A percentile compares a stretch with the other conserved stretches of the same genome.
phyloP scores from a whole-genome alignment of 1,140 invertebrate genomes.

The Oncopodura yosiiana region DNA sequence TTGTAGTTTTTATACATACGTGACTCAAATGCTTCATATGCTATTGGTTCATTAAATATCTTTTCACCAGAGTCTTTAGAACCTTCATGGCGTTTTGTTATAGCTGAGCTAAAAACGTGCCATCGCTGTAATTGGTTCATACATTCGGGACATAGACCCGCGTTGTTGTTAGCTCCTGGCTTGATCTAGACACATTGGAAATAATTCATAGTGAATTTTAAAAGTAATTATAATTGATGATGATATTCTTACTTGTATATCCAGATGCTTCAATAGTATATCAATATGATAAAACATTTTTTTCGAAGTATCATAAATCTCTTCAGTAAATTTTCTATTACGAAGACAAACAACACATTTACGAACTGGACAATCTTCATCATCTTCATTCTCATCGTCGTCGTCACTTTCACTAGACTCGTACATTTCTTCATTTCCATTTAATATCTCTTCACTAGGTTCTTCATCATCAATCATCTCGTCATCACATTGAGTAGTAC shows the following conservation, averaged over 20 bases:
- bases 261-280: constrained; percentile 16
- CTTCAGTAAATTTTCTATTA: constrained; percentile 24
- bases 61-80: background rate
- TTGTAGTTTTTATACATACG: constrained; percentile 22
- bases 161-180: background rate
- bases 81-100: constrained; percentile 16
- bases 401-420: background rate
- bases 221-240: background rate
- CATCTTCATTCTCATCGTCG: constrained; percentile 11
- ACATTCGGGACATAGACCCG: constrained; percentile 20
- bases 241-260: constrained; percentile 3
- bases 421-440: background rate
- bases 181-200: background rate
- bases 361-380: background rate
- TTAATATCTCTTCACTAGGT: background rate
- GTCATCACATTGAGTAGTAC: background rate
- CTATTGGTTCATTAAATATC: constrained; percentile 8
- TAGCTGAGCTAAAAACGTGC: constrained; percentile 26
- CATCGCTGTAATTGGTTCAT: constrained; percentile 24
- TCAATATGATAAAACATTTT: constrained; percentile 16
- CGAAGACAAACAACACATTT: constrained; percentile 25
- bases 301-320: constrained; percentile 20
- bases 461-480: background rate
- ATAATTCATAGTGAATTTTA: background rate
- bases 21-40: constrained; percentile 15